Percentiles rank a stretch among this genome's conserved stretches.
phyloP scores from a whole-genome alignment of 2,113 vertebrate species.

The Conger conger region DNA sequence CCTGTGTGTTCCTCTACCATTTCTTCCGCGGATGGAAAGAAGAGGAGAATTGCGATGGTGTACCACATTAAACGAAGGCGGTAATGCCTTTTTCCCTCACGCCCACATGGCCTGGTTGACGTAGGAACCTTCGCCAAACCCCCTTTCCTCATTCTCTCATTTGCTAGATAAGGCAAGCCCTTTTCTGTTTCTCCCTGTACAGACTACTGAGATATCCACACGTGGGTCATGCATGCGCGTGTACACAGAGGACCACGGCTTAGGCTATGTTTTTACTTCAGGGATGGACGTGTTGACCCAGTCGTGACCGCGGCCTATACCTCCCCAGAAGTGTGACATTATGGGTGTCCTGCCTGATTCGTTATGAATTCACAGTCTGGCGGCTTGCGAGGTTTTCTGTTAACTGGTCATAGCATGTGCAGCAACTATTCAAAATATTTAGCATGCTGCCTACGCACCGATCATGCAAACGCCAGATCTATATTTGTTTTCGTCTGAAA shows the following conservation, averaged over 20 bases:
- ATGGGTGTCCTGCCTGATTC: neutral
- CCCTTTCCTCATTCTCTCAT: slow-evolving; percentile 55
- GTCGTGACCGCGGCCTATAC: neutral
- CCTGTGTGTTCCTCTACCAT: slow-evolving; percentile 18
- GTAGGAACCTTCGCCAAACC: slow-evolving; percentile 74
- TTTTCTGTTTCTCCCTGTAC: slow-evolving; percentile 7
- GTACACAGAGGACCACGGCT: slow-evolving; percentile 16
- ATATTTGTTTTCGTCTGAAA: neutral
- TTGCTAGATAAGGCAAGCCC: slow-evolving; percentile 60
- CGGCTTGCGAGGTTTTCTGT: neutral
- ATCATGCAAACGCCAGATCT: neutral
- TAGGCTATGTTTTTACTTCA: slow-evolving; percentile 1
- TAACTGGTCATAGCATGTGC: neutral
- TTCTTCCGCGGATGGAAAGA: slow-evolving; percentile 66
- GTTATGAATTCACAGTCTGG: neutral
- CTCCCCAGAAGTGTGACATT: neutral
- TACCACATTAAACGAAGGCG: slow-evolving; percentile 81
- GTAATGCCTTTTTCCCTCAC: slow-evolving; percentile 76
- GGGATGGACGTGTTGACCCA: neutral
- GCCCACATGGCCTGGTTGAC: slow-evolving; percentile 80
- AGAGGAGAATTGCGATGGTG: slow-evolving; percentile 72
- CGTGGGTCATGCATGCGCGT: slow-evolving; percentile 25
- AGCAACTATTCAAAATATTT: neutral
- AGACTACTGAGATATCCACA: slow-evolving; percentile 35
- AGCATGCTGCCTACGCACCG: neutral